Conservation (phyloP, 2,797 vertebrate species). For the Phataginus tricuspis region DNA sequence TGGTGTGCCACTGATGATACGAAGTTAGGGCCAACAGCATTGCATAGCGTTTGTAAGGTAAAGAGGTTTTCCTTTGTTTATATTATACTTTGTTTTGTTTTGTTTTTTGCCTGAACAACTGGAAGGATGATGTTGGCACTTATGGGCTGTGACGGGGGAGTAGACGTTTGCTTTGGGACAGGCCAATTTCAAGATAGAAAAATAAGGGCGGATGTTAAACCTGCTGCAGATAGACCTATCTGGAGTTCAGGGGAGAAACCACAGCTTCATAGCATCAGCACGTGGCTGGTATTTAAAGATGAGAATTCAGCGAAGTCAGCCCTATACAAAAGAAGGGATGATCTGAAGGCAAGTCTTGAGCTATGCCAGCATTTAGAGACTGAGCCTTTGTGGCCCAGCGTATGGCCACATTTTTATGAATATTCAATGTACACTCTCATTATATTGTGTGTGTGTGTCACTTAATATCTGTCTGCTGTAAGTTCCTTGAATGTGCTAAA, state of each 20-base stretch:
- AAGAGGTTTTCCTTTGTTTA: background rate
- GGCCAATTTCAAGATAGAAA: background rate
- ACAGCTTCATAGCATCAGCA: background rate
- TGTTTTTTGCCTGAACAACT: background rate
- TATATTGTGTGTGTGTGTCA: background rate
- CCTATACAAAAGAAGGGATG: background rate
- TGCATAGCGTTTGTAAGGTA: background rate
- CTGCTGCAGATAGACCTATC: background rate
- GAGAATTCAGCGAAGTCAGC: background rate
- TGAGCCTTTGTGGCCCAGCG: background rate
- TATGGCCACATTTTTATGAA: background rate
- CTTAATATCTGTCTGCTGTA: background rate
- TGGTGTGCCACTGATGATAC: background rate
- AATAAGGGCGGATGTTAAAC: background rate
- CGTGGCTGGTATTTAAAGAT: background rate
- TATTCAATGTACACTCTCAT: background rate
- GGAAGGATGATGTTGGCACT: background rate
- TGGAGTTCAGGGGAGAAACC: background rate
- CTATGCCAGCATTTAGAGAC: background rate
- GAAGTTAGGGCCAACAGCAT: background rate
- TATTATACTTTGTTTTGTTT: background rate
- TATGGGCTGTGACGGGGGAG: background rate
- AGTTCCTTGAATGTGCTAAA: background rate
- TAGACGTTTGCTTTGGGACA: background rate
- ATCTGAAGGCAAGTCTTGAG: background rate